Conservation (phyloP, 2,888 invertebrate species). For the Nezara viridula region DNA sequence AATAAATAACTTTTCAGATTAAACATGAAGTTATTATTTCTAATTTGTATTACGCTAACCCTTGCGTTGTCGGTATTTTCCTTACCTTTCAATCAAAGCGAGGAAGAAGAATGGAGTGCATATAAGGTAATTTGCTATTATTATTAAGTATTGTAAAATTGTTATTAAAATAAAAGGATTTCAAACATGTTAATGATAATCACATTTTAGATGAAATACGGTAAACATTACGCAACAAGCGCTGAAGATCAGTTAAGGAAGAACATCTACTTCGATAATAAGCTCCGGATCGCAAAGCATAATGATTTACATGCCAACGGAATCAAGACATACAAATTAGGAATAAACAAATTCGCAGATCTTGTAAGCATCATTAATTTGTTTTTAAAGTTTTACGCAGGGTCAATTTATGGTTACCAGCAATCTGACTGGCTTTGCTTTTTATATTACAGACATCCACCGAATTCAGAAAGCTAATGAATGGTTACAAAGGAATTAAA, state of each 20-base stretch:
- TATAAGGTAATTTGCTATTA: not conserved
- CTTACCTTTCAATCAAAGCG: not conserved
- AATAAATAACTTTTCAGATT: not conserved
- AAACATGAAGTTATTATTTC: not conserved
- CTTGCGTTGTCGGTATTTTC: not conserved
- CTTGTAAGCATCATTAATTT: no score
- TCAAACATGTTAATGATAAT: no score
- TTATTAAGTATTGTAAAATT: no score
- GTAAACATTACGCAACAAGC: not conserved
- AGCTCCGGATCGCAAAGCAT: not conserved
- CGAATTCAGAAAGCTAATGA: conserved; percentile 1
- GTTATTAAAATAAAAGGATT: no score
- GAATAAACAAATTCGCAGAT: no score
- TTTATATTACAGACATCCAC: not conserved
- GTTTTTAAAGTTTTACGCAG: not conserved
- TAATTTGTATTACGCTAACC: not conserved
- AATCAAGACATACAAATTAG: no score
- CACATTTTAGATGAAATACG: not conserved
- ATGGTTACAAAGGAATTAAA: not conserved
- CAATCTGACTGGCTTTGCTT: not conserved
- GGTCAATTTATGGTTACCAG: not conserved
- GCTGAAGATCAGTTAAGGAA: not conserved
- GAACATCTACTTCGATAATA: no score
- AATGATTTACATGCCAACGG: not conserved
- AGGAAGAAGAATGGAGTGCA: not conserved